Conservation (phyloP, 1,140 invertebrate species). For the Stegodyphus mimosarum region DNA sequence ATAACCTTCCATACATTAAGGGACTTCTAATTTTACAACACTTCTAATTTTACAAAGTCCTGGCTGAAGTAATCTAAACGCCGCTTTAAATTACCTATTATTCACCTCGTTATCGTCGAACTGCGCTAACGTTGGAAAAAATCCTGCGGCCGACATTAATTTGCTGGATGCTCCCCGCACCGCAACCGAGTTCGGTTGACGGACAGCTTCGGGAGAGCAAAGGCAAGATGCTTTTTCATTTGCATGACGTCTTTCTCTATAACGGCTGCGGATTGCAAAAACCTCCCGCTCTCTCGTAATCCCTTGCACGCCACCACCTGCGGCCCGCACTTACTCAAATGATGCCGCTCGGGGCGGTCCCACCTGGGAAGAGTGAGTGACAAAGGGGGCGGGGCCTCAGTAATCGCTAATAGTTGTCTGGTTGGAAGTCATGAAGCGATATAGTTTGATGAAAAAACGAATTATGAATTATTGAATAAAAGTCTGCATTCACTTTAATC, state of each 20-base stretch:
- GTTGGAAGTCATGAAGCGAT: too few relatives aligned
- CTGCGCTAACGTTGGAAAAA: neutral
- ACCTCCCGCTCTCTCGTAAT: neutral
- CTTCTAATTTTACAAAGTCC: too few relatives aligned
- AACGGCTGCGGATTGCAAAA: neutral
- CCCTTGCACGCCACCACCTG: constrained; percentile 9
- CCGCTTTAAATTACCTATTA: neutral
- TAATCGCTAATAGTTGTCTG: too few relatives aligned
- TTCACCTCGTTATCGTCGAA: neutral
- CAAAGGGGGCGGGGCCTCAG: neutral
- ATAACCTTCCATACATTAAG: neutral
- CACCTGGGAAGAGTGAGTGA: neutral
- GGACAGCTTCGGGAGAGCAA: constrained; percentile 42
- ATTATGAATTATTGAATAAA: too few relatives aligned
- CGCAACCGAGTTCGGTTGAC: constrained; percentile 13
- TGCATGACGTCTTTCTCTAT: constrained; percentile 14
- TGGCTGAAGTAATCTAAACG: neutral
- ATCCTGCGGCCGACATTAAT: neutral
- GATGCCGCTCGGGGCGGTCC: neutral
- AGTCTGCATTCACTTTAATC: too few relatives aligned
- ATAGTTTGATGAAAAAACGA: too few relatives aligned
- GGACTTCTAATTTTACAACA: neutral
- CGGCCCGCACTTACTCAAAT: constrained; percentile 24
- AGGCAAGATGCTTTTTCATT: constrained; percentile 54
- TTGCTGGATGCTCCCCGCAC: neutral